Base-by-base conservation (phyloP, 2,888 invertebrate genomes). In the Eurytoma adleriae region DNA sequence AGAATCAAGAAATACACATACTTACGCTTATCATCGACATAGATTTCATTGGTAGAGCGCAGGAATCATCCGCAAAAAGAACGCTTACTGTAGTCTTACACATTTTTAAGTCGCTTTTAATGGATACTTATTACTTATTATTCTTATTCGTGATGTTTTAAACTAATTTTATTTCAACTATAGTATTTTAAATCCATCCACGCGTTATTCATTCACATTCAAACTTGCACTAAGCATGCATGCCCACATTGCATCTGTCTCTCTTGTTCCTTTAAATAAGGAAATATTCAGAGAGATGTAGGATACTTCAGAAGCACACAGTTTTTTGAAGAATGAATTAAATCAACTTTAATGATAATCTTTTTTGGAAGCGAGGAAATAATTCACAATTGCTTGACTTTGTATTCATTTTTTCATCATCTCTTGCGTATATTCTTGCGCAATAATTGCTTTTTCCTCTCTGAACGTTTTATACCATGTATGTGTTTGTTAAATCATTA, bases 321-420 rank as follows among this genome's bases (percentile, higher is more conserved):
- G 64, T 79, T 64, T 79, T 40, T 20, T 56, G 73, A 79, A 77
- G 64, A 77, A 73, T 76, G 54, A 66, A 56, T 79, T 14, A 79
- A 66, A 48, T 80, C 54, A 48, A 73, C 20, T n/a, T 50, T 78
- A 82, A 68, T 16, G 57, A 52, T 70, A 62, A 67, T 70, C 16
- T 30, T 70, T 75, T 72, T 67, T 83, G 76, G 78, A 81, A 83
- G 79, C 80, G 67, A 79, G 81, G 57, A 79, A 72, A 71, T 78
- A 77, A 66, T 75, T 78, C 52, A 74, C 68, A 57, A 78, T 80
- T 78, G 66, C 76, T 78, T 75, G 71, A 80, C 48, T 71, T 81
- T 48, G 20, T 75, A 78, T 78, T 52, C 69, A 52, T 66, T 20
- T 72, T 20, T 64, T 75, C 73, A 20, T 62, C 20, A 40, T 68